Percentiles rank a stretch among this genome's conserved stretches.
Evolutionary conservation across 1,140 invertebrate genomes (phyloP).

Genomic region (Drosophila grimshawi): DNA sequence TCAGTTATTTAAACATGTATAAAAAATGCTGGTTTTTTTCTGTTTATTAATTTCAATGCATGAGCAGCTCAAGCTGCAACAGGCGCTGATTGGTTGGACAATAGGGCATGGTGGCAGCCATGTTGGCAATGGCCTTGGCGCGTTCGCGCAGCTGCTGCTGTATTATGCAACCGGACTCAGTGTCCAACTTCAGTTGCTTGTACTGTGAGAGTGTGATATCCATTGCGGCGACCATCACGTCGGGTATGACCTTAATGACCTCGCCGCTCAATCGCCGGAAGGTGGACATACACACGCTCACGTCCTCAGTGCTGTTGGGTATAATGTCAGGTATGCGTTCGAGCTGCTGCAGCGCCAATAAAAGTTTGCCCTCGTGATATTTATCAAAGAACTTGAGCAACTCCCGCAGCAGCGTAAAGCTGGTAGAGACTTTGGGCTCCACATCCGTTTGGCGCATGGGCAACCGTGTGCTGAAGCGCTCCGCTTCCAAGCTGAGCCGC

Average conservation of each 20-base stretch:
- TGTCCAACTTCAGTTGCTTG: slow-evolving; percentile 85
- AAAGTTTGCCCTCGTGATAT: slow-evolving; percentile 92
- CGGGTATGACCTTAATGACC: slow-evolving; percentile 92
- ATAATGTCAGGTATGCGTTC: slow-evolving; percentile 87
- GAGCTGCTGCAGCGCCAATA: slow-evolving; percentile 92
- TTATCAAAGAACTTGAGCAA: slow-evolving; percentile 96
- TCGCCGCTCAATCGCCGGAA: slow-evolving; percentile 89
- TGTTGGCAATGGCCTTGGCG: slow-evolving; percentile 95
- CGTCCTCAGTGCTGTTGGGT: slow-evolving; percentile 89
- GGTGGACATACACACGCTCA: slow-evolving; percentile 89
- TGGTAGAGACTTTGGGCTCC: slow-evolving; percentile 86
- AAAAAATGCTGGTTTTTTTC: background rate
- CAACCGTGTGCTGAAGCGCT: slow-evolving; percentile 85
- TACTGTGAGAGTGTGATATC: slow-evolving; percentile 92
- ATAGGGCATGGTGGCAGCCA: slow-evolving; percentile 96
- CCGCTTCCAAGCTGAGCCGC: slow-evolving; percentile 86
- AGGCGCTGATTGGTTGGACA: slow-evolving; percentile 95
- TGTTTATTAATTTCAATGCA: slow-evolving; percentile 89
- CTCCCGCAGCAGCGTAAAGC: slow-evolving; percentile 93
- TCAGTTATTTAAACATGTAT: slow-evolving; percentile 14
- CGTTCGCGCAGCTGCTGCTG: slow-evolving; percentile 89
- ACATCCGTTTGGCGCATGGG: slow-evolving; percentile 71
- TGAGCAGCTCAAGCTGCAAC: slow-evolving; percentile 97
- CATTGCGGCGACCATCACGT: slow-evolving; percentile 94
- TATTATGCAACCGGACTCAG: background rate